A percentile compares a stretch with the other conserved stretches of the same genome.
phyloP scores from a whole-genome alignment of 2,888 invertebrate genomes.

The Lepidonotus clava region DNA sequence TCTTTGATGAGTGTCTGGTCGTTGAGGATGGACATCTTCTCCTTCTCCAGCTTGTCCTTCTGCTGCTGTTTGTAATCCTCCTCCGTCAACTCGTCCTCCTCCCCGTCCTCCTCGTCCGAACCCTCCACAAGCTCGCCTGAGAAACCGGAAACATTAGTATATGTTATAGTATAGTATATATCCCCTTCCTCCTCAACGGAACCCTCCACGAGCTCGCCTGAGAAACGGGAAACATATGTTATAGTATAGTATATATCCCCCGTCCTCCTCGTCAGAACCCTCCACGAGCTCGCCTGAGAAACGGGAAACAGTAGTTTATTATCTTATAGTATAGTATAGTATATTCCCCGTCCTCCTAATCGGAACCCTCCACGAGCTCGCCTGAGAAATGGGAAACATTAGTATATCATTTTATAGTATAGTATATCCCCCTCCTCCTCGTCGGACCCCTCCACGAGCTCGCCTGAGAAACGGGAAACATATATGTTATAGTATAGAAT shows the following conservation, averaged over 20 bases:
- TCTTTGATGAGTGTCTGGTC: constrained; percentile 68
- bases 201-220: too few relatives aligned
- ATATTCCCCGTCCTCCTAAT: too few relatives aligned
- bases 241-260: too few relatives aligned
- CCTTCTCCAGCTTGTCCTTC: constrained; percentile 80
- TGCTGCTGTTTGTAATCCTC: constrained; percentile 81
- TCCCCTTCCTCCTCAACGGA: too few relatives aligned
- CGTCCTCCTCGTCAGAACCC: constrained; percentile 79
- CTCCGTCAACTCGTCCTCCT: constrained; percentile 78
- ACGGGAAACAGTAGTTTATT: not conserved
- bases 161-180: too few relatives aligned
- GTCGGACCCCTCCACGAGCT: constrained; percentile 72
- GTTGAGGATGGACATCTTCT: constrained; percentile 81
- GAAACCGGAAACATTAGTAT: not conserved
- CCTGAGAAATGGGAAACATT: too few relatives aligned
- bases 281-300: constrained; percentile 71
- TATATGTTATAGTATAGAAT: too few relatives aligned
- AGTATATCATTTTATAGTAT: too few relatives aligned
- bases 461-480: too few relatives aligned
- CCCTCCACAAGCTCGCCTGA: constrained; percentile 73
- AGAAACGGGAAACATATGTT: too few relatives aligned
- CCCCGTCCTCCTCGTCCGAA: constrained; percentile 80
- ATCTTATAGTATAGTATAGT: too few relatives aligned
- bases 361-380: too few relatives aligned
- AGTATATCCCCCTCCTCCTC: constrained; percentile 81